These are phyloP conservation scores for Zophobas morio DNA, from an alignment of 1,140 invertebrate genomes.

Conservation along the genomic window DNA sequence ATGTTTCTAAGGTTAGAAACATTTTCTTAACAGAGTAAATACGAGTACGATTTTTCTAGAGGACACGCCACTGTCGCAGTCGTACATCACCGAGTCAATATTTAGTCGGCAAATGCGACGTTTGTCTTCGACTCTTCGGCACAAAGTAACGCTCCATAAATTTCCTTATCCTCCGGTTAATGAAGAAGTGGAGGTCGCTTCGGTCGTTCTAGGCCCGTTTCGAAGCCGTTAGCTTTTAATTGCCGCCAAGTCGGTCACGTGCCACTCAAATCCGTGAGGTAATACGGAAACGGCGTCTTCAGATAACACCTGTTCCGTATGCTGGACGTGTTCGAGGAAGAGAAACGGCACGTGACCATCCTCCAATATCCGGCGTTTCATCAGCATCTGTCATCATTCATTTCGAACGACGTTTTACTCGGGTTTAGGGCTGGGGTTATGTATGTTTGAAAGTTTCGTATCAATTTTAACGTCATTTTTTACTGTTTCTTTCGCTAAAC, in stretches of 20 bases:
- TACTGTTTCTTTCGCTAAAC: too few species aligned
- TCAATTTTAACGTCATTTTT: too few species aligned
- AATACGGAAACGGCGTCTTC: conserved; percentile 34
- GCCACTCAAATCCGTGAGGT: conserved; percentile 38
- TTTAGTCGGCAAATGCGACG: conserved; percentile 35
- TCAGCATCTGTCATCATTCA: conserved; percentile 31
- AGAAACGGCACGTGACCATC: conserved; percentile 47
- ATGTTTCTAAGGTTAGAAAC: too few species aligned
- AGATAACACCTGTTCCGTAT: conserved; percentile 52
- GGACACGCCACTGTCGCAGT: not conserved
- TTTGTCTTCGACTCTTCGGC: conserved; percentile 42
- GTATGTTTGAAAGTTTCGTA: too few species aligned
- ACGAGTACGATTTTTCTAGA: too few species aligned
- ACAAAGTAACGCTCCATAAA: conserved; percentile 43
- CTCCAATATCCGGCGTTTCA: conserved; percentile 48
- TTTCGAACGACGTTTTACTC: conserved; percentile 12
- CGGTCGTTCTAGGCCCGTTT: not conserved
- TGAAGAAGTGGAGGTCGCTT: conserved; percentile 26
- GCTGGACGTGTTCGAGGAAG: conserved; percentile 26
- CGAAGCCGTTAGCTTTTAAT: conserved; percentile 10
- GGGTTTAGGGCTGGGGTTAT: not conserved
- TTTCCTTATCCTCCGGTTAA: conserved; percentile 23
- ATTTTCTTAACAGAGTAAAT: too few species aligned
- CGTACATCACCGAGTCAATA: conserved; percentile 24
- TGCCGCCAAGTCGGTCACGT: conserved; percentile 29